A percentile compares a stretch with the other conserved stretches of the same genome.
These are phyloP conservation scores for Istiophorus platypterus DNA, from an alignment of 2,113 vertebrate species.

Conservation along the genomic window DNA sequence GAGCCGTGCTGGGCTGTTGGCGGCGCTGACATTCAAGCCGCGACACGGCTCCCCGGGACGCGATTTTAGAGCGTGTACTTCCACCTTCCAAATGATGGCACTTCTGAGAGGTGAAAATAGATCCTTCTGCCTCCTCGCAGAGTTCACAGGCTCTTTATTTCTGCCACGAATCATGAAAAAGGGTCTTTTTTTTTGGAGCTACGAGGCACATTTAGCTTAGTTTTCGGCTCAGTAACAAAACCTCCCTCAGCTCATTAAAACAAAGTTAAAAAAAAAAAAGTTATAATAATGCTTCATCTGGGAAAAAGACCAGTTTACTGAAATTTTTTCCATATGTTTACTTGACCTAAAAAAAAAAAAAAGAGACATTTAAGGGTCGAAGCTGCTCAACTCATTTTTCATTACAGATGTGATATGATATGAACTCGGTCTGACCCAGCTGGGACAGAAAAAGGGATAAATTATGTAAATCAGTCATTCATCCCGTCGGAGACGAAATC, in stretches of 20 bases:
- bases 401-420: not conserved
- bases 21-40: slow-evolving; percentile 67
- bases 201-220: slow-evolving; percentile 52
- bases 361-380: not conserved
- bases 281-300: slow-evolving; percentile 2
- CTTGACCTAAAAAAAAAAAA: too few relatives aligned
- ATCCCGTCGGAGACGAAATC: not conserved
- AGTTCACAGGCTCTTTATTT: slow-evolving; percentile 71
- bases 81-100: slow-evolving; percentile 78
- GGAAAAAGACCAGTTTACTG: not conserved
- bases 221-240: slow-evolving; percentile 46
- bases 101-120: slow-evolving; percentile 78
- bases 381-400: slow-evolving; percentile 2
- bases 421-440: slow-evolving; percentile 35
- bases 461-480: not conserved
- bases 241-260: slow-evolving; percentile 67
- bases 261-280: slow-evolving; percentile 40
- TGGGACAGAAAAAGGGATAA: not conserved
- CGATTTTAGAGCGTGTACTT: slow-evolving; percentile 73
- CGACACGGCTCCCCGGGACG: slow-evolving; percentile 71
- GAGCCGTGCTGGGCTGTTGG: slow-evolving; percentile 75
- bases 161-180: slow-evolving; percentile 66
- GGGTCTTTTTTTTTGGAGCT: slow-evolving; percentile 48
- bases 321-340: not conserved
- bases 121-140: slow-evolving; percentile 73